phyloP scores from a whole-genome alignment of 2,113 vertebrate genomes.

The Cariama cristata region DNA sequence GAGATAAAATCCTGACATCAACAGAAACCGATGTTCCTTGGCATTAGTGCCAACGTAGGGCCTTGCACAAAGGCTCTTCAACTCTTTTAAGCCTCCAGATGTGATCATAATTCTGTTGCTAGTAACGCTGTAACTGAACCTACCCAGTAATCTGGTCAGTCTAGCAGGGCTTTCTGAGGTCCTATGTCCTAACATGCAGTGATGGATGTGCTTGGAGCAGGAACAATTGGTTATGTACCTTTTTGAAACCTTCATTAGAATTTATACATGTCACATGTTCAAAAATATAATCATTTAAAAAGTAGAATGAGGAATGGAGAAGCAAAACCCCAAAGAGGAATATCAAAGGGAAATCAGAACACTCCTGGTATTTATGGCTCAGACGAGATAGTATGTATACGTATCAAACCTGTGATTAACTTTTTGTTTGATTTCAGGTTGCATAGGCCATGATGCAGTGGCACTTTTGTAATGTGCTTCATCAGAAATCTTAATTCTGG shows the following conservation, averaged over 20 bases:
- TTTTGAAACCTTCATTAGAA: not conserved
- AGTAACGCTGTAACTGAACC: not conserved
- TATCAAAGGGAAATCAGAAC: not conserved
- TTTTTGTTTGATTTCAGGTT: not conserved
- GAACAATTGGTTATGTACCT: not conserved
- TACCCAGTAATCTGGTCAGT: not conserved
- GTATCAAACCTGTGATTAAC: not conserved
- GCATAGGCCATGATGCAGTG: not conserved
- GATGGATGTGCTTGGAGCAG: not conserved
- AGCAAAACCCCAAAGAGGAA: not conserved
- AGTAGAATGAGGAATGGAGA: not conserved
- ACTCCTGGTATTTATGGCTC: not conserved
- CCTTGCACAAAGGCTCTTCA: not conserved
- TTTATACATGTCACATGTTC: fast-evolving
- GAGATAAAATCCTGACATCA: not conserved
- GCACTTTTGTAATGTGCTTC: not conserved
- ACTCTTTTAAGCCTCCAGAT: not conserved
- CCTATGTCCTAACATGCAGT: not conserved
- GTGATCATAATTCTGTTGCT: not conserved
- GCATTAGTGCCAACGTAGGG: not conserved
- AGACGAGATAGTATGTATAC: not conserved
- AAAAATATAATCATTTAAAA: not conserved
- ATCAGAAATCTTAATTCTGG: not conserved
- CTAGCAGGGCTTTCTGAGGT: not conserved
- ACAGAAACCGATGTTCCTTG: not conserved